Base-by-base conservation (phyloP, 2,797 vertebrate species). In the Sebastes minor region DNA sequence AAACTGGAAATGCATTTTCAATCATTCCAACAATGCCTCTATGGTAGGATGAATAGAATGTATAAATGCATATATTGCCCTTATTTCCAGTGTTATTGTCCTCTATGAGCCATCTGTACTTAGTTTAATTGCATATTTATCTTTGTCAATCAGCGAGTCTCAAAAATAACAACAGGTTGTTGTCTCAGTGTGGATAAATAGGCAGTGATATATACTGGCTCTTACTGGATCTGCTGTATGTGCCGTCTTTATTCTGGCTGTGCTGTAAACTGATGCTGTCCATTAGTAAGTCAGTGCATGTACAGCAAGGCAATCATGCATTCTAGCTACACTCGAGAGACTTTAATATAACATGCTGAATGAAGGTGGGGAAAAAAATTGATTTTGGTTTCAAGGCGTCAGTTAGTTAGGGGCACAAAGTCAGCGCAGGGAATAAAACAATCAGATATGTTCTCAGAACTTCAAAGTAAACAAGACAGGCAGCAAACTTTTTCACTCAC, bases 81-180 rank as follows among this genome's bases (percentile, higher is more conserved):
- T 49, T 22, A 62, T 65, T 79, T 75, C 12, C 55, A 38, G 35
- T 46, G 9, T 66, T 70, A 16, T 68, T 82, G 66, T 25, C 46
- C 60, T 52, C 67, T 27, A n/a, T 16, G 6, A 72, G 35, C 68
- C 76, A 81, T 74, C 68, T 74, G 71, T 28, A 14, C 30, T 55
- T 8, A 14, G 30, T 72, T 76, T 78, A 74, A 78, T 78, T 80
- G 69, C 28, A 25, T 25, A 71, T 82, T 74, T 1, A 28, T 86
- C 79, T 74, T 81, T 78, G 78, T 74, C 76, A 77, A n/a, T 18
- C 56, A 59, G 16, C 76, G 46, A 60, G 38, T 72, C 14, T n/a
- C 35, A 74, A 71, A 76, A 71, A 80, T 64, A 73, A 71, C 68
- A 82, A 30, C 59, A 32, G 33, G 28, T 65, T 73, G 22, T 60